Evolutionary conservation across 2,888 invertebrate species (phyloP).

Genomic region (Lordiphosa andalusiaca): DNA sequence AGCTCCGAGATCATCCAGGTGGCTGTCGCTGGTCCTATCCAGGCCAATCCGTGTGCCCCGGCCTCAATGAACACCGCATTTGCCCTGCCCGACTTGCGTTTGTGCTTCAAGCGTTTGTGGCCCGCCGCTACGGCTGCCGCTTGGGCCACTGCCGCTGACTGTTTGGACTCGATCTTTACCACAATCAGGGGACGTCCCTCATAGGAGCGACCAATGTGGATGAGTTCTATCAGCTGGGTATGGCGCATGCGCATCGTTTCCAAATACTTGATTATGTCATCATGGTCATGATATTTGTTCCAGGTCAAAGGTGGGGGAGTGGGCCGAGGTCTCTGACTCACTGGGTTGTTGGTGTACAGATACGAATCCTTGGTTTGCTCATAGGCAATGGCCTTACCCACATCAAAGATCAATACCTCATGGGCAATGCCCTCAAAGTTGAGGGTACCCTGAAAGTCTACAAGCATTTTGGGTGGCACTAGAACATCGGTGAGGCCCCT

Average conservation of each 20-base stretch:
- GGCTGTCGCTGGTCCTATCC: constrained; percentile 89
- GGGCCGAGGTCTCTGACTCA: constrained; percentile 9
- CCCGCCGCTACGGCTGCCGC: constrained; percentile 46
- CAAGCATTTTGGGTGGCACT: constrained; percentile 84
- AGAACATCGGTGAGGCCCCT: constrained; percentile 85
- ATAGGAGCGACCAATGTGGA: constrained; percentile 87
- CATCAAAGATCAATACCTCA: constrained; percentile 86
- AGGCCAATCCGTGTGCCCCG: constrained; percentile 88
- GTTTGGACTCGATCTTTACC: constrained; percentile 84
- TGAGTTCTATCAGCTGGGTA: constrained; percentile 84
- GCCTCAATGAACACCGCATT: constrained; percentile 91
- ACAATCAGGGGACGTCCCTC: constrained; percentile 87
- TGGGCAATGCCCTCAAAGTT: constrained; percentile 84
- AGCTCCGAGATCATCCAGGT: constrained; percentile 87
- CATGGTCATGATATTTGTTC: constrained; percentile 86
- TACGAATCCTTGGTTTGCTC: constrained; percentile 84
- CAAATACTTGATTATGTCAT: constrained; percentile 86
- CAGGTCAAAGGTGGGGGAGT: constrained; percentile 82
- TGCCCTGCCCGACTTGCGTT: constrained; percentile 82
- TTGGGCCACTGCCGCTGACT: constrained; percentile 55
- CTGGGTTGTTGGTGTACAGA: constrained; percentile 65
- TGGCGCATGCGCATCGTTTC: constrained; percentile 85
- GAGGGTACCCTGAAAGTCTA: constrained; percentile 81
- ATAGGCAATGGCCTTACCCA: constrained; percentile 87
- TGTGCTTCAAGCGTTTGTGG: constrained; percentile 68